Evolutionary conservation across 2,888 invertebrate genomes (phyloP).

Genomic region (Apomyelois bistriatella): DNA sequence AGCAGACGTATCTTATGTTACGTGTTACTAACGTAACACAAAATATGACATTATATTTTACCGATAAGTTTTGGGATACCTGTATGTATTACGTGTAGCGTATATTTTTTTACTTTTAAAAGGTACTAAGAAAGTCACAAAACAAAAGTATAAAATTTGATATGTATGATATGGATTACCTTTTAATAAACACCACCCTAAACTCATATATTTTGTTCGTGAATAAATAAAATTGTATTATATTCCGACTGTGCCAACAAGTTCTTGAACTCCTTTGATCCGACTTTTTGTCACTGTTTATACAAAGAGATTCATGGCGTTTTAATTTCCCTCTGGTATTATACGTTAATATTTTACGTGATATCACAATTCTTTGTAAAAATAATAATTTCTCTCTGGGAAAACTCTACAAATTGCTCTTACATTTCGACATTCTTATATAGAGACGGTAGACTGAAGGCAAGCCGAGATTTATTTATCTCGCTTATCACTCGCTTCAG

Average conservation of each 20-base stretch:
- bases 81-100: no score
- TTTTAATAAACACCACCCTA: no score
- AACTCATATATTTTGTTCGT: neutral
- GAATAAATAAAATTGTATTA: neutral
- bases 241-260: neutral
- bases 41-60: no score
- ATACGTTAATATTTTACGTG: conserved; percentile 60
- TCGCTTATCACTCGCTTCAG: conserved; percentile 48
- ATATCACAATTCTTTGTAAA: conserved; percentile 48
- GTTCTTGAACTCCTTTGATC: conserved; percentile 27
- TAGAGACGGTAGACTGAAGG: conserved; percentile 40
- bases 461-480: conserved; percentile 60
- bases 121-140: no score
- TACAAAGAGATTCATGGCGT: conserved; percentile 50
- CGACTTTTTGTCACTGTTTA: conserved; percentile 35
- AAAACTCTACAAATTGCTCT: conserved; percentile 46
- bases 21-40: no score
- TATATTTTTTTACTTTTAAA: no score
- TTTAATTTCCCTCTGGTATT: conserved; percentile 65
- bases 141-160: no score
- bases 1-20: no score
- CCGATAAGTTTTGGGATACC: no score
- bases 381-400: conserved; percentile 47
- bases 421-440: conserved; percentile 43
- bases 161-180: no score